phyloP scores from a whole-genome alignment of 37 sponge, comb jelly and placozoan species.

The Crambe crambe region DNA sequence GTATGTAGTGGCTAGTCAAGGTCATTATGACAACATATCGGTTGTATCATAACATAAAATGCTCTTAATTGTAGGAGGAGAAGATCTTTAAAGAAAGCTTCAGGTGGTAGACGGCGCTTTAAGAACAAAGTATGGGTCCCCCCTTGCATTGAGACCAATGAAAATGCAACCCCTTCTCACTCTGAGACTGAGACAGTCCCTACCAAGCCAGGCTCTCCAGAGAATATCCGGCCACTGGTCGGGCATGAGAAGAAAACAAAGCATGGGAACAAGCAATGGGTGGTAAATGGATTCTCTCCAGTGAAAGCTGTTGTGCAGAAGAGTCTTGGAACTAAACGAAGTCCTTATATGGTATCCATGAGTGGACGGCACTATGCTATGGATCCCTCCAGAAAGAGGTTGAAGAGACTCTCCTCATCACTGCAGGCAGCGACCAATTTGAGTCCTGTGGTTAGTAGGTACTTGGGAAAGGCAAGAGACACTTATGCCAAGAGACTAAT shows the following conservation, averaged over 20 bases:
- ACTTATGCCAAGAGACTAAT: conserved; percentile 26
- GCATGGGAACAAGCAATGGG: conserved; percentile 60
- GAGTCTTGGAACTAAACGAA: background rate
- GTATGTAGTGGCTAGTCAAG: no score
- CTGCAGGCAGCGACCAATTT: background rate
- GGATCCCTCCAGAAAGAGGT: conserved; percentile 17
- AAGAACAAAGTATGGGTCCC: conserved; percentile 14
- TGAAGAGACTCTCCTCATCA: conserved; percentile 27
- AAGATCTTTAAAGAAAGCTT: no score
- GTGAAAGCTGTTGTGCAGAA: background rate
- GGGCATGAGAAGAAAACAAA: conserved; percentile 46
- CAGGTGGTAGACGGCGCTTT: no score
- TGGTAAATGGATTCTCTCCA: background rate
- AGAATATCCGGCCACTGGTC: background rate
- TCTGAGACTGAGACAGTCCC: background rate
- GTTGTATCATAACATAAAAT: no score
- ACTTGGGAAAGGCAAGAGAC: background rate
- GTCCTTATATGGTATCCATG: background rate
- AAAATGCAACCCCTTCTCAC: background rate
- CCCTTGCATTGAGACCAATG: background rate
- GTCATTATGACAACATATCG: no score
- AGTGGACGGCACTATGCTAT: conserved; percentile 1
- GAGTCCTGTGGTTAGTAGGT: background rate
- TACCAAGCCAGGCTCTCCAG: background rate
- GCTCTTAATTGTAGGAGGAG: no score